phyloP scores from a whole-genome alignment of 2,113 vertebrate genomes.

The Butorides virescens region DNA sequence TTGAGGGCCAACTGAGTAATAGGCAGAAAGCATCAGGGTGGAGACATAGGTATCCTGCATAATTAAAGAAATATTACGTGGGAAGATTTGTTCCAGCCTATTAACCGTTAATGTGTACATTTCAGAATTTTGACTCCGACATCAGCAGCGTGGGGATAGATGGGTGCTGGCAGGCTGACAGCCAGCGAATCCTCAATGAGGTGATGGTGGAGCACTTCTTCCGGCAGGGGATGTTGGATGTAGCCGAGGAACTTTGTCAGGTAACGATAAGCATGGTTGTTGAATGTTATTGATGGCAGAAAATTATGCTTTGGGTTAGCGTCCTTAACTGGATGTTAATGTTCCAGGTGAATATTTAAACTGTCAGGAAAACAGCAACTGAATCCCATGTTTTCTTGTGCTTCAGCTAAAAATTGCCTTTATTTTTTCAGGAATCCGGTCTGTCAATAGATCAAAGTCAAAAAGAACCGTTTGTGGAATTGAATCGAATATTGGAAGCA shows the following conservation, averaged over 20 bases:
- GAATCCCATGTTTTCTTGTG: not conserved
- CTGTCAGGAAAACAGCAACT: not conserved
- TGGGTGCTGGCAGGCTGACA: slow-evolving; percentile 85
- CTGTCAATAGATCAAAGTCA: slow-evolving; percentile 86
- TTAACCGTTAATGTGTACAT: not conserved
- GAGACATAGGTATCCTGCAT: not conserved
- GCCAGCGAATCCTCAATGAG: slow-evolving; percentile 83
- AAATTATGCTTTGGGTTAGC: not conserved
- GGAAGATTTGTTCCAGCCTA: not conserved
- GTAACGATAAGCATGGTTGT: slow-evolving; percentile 29
- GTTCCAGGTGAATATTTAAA: not conserved
- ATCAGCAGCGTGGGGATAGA: slow-evolving; percentile 87
- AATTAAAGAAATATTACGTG: not conserved
- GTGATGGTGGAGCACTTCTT: slow-evolving; percentile 90
- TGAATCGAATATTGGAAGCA: slow-evolving; percentile 87
- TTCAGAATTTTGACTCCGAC: slow-evolving; percentile 85
- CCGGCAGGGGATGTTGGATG: slow-evolving; percentile 85
- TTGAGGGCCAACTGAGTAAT: not conserved
- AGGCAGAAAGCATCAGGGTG: not conserved
- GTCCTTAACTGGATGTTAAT: not conserved
- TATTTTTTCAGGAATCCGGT: slow-evolving; percentile 79
- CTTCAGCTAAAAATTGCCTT: not conserved
- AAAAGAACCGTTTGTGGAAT: slow-evolving; percentile 86
- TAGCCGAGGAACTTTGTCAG: slow-evolving; percentile 86
- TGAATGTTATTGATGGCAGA: not conserved